phyloP scores from a whole-genome alignment of 2,113 vertebrate species.

The Tetrao urogallus region DNA sequence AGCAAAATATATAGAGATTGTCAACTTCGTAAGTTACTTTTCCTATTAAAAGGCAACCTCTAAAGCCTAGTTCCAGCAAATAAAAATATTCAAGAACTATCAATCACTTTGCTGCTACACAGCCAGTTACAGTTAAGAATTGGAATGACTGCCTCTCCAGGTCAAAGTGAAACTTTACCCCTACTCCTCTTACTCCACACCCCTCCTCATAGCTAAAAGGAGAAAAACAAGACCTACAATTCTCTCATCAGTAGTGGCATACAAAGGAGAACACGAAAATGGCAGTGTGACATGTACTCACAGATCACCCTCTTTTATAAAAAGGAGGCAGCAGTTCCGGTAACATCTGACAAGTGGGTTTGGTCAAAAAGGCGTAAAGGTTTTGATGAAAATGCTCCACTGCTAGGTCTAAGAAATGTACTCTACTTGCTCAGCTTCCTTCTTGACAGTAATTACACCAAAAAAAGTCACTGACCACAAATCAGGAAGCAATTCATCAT shows the following conservation, averaged over 20 bases:
- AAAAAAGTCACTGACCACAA: conserved; percentile 75
- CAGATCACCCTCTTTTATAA: conserved; percentile 42
- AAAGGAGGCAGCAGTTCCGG: conserved; percentile 49
- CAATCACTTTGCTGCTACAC: conserved; percentile 9
- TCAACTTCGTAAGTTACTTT: background rate
- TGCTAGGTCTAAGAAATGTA: conserved; percentile 65
- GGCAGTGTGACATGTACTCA: conserved; percentile 25
- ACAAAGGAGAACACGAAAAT: conserved; percentile 27
- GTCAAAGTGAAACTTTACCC: conserved; percentile 32
- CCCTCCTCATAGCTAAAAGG: background rate
- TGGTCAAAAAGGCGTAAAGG: conserved; percentile 33
- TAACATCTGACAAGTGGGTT: conserved; percentile 53
- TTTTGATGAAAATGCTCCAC: conserved; percentile 63
- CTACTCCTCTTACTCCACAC: background rate
- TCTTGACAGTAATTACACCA: conserved; percentile 76
- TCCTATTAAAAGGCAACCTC: background rate
- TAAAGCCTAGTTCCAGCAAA: conserved; percentile 14
- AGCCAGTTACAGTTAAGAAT: conserved; percentile 28
- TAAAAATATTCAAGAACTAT: conserved; percentile 25
- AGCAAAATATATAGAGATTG: background rate
- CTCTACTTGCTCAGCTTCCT: conserved; percentile 70
- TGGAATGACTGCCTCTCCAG: conserved; percentile 44
- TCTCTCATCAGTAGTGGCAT: conserved; percentile 8
- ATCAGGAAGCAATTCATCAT: conserved; percentile 80
- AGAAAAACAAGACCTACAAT: conserved; percentile 16